Evolutionary conservation across 2,797 vertebrate species (phyloP).

Genomic region (Tauraco hartlaubi): DNA sequence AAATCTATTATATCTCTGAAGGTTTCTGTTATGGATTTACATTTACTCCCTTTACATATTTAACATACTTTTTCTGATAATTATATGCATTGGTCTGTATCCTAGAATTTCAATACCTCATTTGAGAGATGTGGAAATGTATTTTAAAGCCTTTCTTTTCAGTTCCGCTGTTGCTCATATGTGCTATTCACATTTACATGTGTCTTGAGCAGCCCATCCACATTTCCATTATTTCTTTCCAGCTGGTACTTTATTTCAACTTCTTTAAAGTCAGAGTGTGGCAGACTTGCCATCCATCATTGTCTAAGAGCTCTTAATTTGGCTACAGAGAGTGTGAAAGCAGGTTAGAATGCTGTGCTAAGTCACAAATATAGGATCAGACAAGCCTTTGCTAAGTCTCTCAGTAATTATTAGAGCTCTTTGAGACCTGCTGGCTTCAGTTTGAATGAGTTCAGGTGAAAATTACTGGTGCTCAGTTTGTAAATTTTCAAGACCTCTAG

Average conservation of each 20-base stretch:
- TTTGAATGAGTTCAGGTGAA: conserved; percentile 33
- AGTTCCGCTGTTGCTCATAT: neutral
- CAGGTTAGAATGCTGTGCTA: neutral
- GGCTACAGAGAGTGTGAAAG: neutral
- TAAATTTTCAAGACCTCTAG: conserved; percentile 31
- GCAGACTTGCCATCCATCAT: conserved; percentile 29
- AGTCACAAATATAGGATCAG: conserved; percentile 45
- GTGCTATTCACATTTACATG: conserved; percentile 4
- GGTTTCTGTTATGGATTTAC: neutral
- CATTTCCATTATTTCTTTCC: conserved; percentile 34
- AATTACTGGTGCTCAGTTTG: conserved; percentile 22
- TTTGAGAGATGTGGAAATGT: neutral
- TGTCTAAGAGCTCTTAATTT: conserved; percentile 29
- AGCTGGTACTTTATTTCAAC: conserved; percentile 52
- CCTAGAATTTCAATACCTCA: neutral
- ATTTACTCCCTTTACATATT: neutral
- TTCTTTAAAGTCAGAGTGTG: conserved; percentile 39
- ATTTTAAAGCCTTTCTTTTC: neutral
- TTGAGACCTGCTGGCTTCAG: conserved; percentile 19
- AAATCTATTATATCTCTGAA: neutral
- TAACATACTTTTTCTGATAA: neutral
- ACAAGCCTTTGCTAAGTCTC: conserved; percentile 48
- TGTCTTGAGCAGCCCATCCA: neutral
- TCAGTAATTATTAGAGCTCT: conserved; percentile 47
- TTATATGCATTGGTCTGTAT: neutral